A percentile compares a stretch with the other conserved stretches of the same genome.
Evolutionary conservation across 2,888 invertebrate species (phyloP).

Genomic region (Pseudeuparius sepicola): DNA sequence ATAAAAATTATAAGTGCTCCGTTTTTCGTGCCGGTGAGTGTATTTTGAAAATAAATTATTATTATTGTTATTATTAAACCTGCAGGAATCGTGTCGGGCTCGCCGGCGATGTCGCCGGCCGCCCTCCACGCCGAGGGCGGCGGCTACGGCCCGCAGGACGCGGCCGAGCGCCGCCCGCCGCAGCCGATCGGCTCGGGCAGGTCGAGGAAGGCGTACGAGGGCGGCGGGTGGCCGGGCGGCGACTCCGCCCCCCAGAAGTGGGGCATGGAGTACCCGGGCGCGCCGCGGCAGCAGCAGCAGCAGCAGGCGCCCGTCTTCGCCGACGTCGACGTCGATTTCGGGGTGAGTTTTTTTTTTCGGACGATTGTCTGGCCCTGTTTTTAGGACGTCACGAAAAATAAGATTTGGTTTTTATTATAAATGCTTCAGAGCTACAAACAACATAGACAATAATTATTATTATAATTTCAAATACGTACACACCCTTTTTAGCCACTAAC

Average conservation of each 20-base stretch:
- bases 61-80: no score
- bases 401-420: not conserved
- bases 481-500: no score
- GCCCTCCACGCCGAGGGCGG: not conserved
- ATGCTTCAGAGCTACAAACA: not conserved
- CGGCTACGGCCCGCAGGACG: constrained; percentile 22
- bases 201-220: constrained; percentile 49
- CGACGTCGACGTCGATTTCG: constrained; percentile 16
- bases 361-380: no score
- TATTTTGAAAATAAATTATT: no score
- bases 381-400: no score
- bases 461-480: no score
- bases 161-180: constrained; percentile 46
- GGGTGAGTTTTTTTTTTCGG: constrained; percentile 5
- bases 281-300: constrained; percentile 12
- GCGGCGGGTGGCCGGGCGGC: constrained; percentile 21
- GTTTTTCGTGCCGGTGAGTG: no score
- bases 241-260: constrained; percentile 16
- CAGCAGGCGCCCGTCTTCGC: no score
- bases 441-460: not conserved
- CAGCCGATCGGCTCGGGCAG: constrained; percentile 76
- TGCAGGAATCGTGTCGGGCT: constrained; percentile 42
- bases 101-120: constrained; percentile 40
- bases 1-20: no score
- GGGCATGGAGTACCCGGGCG: constrained; percentile 28